Conservation (phyloP, 2,888 invertebrate species). For the Macrosiphum euphorbiae region DNA sequence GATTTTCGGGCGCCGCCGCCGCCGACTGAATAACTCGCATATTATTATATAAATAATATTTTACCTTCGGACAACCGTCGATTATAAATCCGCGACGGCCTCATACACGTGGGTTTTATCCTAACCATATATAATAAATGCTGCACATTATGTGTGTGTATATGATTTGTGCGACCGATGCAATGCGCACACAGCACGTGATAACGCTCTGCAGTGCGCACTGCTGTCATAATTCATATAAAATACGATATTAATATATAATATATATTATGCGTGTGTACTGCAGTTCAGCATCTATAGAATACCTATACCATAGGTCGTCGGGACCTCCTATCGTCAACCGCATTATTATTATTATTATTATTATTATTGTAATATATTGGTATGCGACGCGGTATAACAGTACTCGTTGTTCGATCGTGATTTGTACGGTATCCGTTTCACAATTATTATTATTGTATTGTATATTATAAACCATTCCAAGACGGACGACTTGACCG, state of each 20-base stretch:
- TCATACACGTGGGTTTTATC: not conserved
- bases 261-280: not conserved
- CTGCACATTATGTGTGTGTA: not conserved
- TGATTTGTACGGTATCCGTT: constrained; percentile 53
- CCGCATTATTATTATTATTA: not conserved
- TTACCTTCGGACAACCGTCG: not conserved
- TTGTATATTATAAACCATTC: not conserved
- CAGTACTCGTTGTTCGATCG: constrained; percentile 46
- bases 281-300: not conserved
- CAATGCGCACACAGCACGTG: not conserved
- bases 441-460: constrained; percentile 37
- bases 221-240: not conserved
- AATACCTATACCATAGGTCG: not conserved
- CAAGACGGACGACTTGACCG: not conserved
- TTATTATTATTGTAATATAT: constrained; percentile 20
- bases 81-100: not conserved
- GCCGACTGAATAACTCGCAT: too few relatives aligned
- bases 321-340: constrained; percentile 50
- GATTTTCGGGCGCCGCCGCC: too few relatives aligned
- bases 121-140: not conserved
- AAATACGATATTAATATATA: not conserved
- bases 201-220: not conserved
- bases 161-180: not conserved
- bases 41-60: too few relatives aligned
- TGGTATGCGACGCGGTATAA: not conserved